Base-by-base conservation (phyloP, 2,113 vertebrate species). In the Psephotus haematonotus region DNA sequence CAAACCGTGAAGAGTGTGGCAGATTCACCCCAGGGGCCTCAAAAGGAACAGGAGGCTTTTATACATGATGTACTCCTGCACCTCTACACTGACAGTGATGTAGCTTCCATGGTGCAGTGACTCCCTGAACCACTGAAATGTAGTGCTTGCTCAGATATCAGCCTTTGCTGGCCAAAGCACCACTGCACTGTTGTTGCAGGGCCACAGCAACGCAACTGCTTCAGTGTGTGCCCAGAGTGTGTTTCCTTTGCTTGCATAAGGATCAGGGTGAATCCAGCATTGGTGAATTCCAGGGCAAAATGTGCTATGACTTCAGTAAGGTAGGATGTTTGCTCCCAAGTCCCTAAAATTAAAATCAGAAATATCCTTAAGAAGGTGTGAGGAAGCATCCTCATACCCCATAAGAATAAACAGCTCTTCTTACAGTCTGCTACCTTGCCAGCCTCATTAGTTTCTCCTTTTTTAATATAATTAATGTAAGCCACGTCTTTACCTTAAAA, bases 101-200 rank as follows among this genome's bases (percentile, higher is more conserved):
- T 35, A 57, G 23, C 22, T 93, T 69, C 35, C 43, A 6, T 0
- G 10, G 35, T 24, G 41, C 52, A 55, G 20, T 6, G 13, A 41
- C 18, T 70, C 13, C 31, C 53, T 47, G 43, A 78, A 49, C 0
- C 5, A 5, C 31, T 23, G 23, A 44, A 20, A 0, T 2, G 35
- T 3, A 35, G 11, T 49, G 10, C 33, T 76, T 43, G 43, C 23
- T 50, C 44, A 17, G 22, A 22, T 4, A 7, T 16, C 28, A 59
- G 8, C 37, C 28, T 25, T 55, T 11, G 23, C 53, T 0, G 11
- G 15, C 37, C 23, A 16, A 82, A 1, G 0, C 5, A 3, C 16
- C 5, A 17, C 1, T 24, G 23, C 16, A 20, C 19, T 10, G 7
- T 2, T 71, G 19, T 17, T 37, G 14, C 10, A 18, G 17, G 3